phyloP scores from a whole-genome alignment of 92 coral and sea anemone species.

The Blastomussa wellsi region DNA sequence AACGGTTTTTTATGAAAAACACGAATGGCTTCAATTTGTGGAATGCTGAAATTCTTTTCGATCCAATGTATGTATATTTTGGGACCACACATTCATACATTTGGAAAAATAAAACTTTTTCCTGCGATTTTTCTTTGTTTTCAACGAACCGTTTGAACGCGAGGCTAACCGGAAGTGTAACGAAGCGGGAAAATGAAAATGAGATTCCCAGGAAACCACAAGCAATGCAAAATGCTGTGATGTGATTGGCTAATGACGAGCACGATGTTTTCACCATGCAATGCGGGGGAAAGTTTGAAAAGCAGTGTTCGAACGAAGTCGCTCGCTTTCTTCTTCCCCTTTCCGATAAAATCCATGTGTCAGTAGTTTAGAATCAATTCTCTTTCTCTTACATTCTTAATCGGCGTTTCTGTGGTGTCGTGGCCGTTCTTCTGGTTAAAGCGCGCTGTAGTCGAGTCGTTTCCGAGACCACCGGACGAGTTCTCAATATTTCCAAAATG shows the following conservation, averaged over 20 bases:
- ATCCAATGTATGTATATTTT: not conserved
- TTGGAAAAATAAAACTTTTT: not conserved
- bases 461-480: not conserved
- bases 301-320: constrained; percentile 14
- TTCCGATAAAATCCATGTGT: not conserved
- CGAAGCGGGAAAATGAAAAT: constrained; percentile 50
- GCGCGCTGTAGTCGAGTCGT: not conserved
- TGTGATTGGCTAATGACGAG: constrained; percentile 37
- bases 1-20: not conserved
- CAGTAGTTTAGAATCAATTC: constrained; percentile 37
- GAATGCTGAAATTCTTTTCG: not conserved
- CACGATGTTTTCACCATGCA: constrained; percentile 34
- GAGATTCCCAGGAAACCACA: constrained; percentile 51
- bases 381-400: not conserved
- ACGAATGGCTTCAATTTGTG: not conserved
- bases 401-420: not conserved
- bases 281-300: constrained; percentile 49
- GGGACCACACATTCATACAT: not conserved
- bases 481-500: constrained; percentile 67
- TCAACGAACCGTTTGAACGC: not conserved
- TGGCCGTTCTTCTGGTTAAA: constrained; percentile 15
- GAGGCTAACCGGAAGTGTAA: constrained; percentile 43
- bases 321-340: not conserved
- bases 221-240: constrained; percentile 23
- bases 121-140: not conserved